These are phyloP conservation scores for Bergia puertoricense DNA, from an alignment of 92 coral and sea anemone species.

Conservation along the genomic window DNA sequence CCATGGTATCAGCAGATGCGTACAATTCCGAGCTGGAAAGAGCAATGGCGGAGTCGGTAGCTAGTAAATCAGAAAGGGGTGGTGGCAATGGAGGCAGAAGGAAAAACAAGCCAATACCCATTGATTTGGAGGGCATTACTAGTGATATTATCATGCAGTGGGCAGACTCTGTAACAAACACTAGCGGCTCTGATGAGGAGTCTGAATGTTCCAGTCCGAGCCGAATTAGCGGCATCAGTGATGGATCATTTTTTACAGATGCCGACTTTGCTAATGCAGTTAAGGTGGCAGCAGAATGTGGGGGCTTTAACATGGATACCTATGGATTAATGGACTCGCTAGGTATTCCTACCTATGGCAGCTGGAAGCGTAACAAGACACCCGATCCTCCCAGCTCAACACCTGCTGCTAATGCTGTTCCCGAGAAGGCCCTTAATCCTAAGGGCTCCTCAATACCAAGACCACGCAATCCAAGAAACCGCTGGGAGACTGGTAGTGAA, in stretches of 20 bases:
- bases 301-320: constrained; percentile 98
- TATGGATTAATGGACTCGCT: constrained; percentile 96
- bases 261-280: constrained; percentile 99
- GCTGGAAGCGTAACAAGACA: constrained; percentile 82
- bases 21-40: constrained; percentile 48
- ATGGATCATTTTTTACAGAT: constrained; percentile 97
- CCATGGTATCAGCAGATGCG: constrained; percentile 57
- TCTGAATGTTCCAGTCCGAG: constrained; percentile 96
- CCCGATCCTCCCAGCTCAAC: constrained; percentile 69
- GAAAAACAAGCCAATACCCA: constrained; percentile 82
- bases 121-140: constrained; percentile 96
- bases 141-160: constrained; percentile 99
- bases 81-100: constrained; percentile 65
- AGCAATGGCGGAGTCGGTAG: constrained; percentile 61
- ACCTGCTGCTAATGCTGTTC: constrained; percentile 55
- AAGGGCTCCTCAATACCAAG: constrained; percentile 36
- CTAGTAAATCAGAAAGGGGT: constrained; percentile 71
- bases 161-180: constrained; percentile 99
- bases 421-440: constrained; percentile 47
- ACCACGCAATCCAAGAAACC: constrained; percentile 51
- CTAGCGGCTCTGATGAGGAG: constrained; percentile 99
- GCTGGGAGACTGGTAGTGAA: constrained; percentile 93
- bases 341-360: constrained; percentile 90
- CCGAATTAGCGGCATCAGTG: constrained; percentile 86
- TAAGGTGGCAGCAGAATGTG: constrained; percentile 96